Base-by-base conservation (phyloP, 2,797 vertebrate species). In the Gymnoscopelus microlampas region DNA sequence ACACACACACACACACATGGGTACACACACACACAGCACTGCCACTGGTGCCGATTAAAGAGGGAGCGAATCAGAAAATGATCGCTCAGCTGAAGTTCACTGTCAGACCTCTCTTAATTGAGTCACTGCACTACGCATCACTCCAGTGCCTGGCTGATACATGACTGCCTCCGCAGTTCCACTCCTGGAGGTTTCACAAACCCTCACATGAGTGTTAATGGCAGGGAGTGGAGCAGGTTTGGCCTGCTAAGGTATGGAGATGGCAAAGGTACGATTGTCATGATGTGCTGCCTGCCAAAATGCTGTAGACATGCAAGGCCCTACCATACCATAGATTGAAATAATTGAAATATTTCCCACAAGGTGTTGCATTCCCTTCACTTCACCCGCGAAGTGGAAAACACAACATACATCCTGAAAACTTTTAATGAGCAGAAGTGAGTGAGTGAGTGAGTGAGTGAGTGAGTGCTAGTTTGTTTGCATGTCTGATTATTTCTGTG, bases 71-170 rank as follows among this genome's bases (percentile, higher is more conserved):
- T 73, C 74, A 69, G 65, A 86, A 86, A 89, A 86, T 85, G 72
- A 90, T 90, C 85, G 78, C 63, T 74, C 54, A 19, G 76, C 73
- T 81, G 60, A 71, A 62, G 75, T 87, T 80, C 76, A 60, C 50
- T 51, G 69, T 73, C 48, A 11, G 50, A 68, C 63, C 60, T 0
- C 12, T 60, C 70, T 84, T 89, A 91, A 92, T 89, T 90, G 81
- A 86, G 87, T 89, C 84, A 85, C 74, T 74, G 80, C 66, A 67
- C 39, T 23, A 44, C 10, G 19, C 76, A 76, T 85, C 73, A 71
- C 78, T 82, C 70, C 82, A 76, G 74, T 23, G 67, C 74, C 74
- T 71, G 49, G 3, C 54, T 73, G 68, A 62, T 63, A 68, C 77
- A 35, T 59, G 72, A 76, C 70, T 69, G 32, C 48, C 5, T 44